Base-by-base conservation (phyloP, 2,797 vertebrate species). In the Pagetopsis macropterus region DNA sequence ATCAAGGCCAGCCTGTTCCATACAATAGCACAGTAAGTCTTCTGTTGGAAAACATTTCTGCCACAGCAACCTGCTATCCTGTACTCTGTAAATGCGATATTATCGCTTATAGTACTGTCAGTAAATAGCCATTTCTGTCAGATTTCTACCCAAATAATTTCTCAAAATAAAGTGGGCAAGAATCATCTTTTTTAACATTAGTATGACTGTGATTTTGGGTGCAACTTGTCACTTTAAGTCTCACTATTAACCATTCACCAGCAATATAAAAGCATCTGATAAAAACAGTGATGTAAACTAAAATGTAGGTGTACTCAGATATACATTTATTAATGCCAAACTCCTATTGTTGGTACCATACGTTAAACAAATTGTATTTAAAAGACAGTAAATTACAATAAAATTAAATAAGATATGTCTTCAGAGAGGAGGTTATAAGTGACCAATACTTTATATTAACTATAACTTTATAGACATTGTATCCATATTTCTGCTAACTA, bases 1-100 rank as follows among this genome's bases (percentile, higher is more conserved):
- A 95, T 97, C 96, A 96, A 96, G 95, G 90, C 67, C 94, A 95
- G 95, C 93, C 94, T 92, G 94, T 93, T 93, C 79, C 51, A 23
- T 68, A 84, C 84, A 86, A 87, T 69, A 79, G 87, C 84, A 91
- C 87, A 91, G 85, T 84, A 75, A 85, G 88, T 83, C 88, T 82
- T 92, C 83, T 92, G 88, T 91, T 87, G 81, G 72, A 82, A 91
- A 76, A 75, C 81, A 90, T 83, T 84, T 49, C 69, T 76, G 74
- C 64, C 64, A 37, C 21, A 60, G 27, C 48, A 86, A 86, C 72
- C 85, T 86, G 82, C 65, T 31, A 57, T 72, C 52, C 56, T 84
- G 79, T 55, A 45, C 76, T 78, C 73, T 62, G 55, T 41, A 60
- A 50, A 71, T 49, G 10, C 62, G 40, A 81, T 81, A 61, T 78